Conservation (phyloP, 2,888 invertebrate species). For the Ormyrus thymus region DNA sequence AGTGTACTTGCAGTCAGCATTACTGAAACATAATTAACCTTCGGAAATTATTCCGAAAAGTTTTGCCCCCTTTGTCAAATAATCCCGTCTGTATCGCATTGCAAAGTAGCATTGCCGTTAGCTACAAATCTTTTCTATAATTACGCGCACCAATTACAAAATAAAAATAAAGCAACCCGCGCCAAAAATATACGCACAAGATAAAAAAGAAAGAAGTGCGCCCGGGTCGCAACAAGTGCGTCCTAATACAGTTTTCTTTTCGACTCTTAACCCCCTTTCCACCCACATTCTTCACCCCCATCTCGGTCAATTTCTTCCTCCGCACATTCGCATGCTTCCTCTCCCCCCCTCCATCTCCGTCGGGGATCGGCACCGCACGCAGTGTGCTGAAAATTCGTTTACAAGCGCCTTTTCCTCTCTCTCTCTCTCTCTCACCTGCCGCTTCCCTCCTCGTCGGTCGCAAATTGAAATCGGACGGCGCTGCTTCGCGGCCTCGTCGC, state of each 20-base stretch:
- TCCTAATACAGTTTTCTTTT: neutral
- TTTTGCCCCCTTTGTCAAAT: no score
- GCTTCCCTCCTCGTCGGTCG: neutral
- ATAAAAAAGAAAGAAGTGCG: no score
- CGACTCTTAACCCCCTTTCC: conserved; percentile 14
- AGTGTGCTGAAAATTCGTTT: neutral
- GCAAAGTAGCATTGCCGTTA: no score
- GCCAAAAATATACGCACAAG: no score
- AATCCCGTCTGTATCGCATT: no score
- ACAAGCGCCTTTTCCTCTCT: neutral
- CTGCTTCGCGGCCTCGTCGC: neutral
- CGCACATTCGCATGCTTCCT: neutral
- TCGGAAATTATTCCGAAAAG: no score
- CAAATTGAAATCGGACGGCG: neutral
- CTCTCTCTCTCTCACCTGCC: conserved; percentile 2
- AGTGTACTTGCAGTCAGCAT: no score
- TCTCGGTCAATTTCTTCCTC: conserved; percentile 17
- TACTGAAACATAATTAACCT: no score
- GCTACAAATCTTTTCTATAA: no score
- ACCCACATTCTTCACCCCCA: neutral
- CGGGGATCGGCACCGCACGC: no score
- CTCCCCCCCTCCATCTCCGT: neutral
- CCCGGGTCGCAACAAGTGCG: conserved; percentile 15
- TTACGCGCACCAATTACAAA: no score
- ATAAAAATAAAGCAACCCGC: no score